Evolutionary conservation across 2,113 vertebrate species (phyloP).

Genomic region (Mesembrinibis cayennensis): DNA sequence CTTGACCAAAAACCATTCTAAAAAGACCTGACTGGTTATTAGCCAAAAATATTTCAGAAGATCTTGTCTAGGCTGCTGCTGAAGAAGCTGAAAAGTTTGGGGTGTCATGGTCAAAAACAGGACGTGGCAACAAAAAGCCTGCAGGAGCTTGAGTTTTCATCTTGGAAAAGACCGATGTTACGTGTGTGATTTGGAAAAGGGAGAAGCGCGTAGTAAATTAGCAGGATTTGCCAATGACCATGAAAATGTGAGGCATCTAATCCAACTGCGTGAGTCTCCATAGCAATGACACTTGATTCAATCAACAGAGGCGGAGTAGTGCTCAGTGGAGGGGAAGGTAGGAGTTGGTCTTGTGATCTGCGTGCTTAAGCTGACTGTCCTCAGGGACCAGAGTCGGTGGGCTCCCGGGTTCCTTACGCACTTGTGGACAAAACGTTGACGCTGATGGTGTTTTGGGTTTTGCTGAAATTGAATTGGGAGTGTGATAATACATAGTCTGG

Average conservation of each 20-base stretch:
- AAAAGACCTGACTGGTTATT: background rate
- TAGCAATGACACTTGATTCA: background rate
- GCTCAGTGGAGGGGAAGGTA: background rate
- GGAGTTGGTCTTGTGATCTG: background rate
- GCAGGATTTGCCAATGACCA: background rate
- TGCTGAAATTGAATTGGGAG: background rate
- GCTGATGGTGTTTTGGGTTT: fast-evolving
- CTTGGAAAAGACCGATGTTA: background rate
- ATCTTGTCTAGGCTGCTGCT: background rate
- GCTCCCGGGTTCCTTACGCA: background rate
- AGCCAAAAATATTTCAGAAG: background rate
- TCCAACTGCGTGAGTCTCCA: background rate
- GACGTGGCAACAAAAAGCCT: background rate
- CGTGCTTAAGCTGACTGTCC: background rate
- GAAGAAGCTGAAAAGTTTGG: background rate
- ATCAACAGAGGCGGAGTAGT: background rate
- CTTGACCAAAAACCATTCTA: background rate
- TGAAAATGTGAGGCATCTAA: background rate
- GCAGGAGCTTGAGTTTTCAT: background rate
- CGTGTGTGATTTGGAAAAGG: background rate
- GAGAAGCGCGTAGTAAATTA: background rate
- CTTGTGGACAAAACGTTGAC: background rate
- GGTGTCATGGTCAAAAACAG: background rate
- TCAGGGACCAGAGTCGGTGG: background rate
- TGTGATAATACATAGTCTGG: background rate